A percentile compares a stretch with the other conserved stretches of the same genome.
phyloP scores from a whole-genome alignment of 2,888 invertebrate species.

The Lamproptera curius region DNA sequence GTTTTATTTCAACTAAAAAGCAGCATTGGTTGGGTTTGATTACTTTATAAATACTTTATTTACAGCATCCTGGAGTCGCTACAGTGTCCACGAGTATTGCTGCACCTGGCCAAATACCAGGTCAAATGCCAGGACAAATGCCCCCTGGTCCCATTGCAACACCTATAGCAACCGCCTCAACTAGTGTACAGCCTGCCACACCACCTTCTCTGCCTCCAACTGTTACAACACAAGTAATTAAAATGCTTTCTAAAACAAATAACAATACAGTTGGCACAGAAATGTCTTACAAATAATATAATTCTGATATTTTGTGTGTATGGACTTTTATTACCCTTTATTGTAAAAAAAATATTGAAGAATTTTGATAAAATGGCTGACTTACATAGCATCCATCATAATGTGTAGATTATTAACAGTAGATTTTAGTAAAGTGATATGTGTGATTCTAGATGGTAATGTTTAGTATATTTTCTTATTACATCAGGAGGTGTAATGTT shows the following conservation, averaged over 20 bases:
- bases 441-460: too few relatives aligned
- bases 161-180: conserved; percentile 29
- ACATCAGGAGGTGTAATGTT: too few relatives aligned
- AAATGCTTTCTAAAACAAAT: not conserved
- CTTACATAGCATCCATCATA: too few relatives aligned
- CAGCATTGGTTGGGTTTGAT: not conserved
- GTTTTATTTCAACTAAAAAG: not conserved
- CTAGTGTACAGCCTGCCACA: conserved; percentile 30
- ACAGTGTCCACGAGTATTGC: conserved; percentile 65
- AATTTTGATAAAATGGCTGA: too few relatives aligned
- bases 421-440: too few relatives aligned
- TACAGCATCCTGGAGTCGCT: conserved; percentile 62
- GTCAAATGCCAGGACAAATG: conserved; percentile 40
- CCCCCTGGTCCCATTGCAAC: conserved; percentile 41
- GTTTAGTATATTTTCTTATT: too few relatives aligned
- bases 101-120: conserved; percentile 44
- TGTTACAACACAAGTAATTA: conserved; percentile 47
- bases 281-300: too few relatives aligned
- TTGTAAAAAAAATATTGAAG: too few relatives aligned
- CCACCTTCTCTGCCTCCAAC: conserved; percentile 36
- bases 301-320: too few relatives aligned
- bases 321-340: too few relatives aligned
- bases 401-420: too few relatives aligned
- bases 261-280: too few relatives aligned
- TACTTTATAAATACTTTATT: conserved; percentile 16